phyloP scores from a whole-genome alignment of 2,113 vertebrate species.

The Lamprologus tigripictilis region DNA sequence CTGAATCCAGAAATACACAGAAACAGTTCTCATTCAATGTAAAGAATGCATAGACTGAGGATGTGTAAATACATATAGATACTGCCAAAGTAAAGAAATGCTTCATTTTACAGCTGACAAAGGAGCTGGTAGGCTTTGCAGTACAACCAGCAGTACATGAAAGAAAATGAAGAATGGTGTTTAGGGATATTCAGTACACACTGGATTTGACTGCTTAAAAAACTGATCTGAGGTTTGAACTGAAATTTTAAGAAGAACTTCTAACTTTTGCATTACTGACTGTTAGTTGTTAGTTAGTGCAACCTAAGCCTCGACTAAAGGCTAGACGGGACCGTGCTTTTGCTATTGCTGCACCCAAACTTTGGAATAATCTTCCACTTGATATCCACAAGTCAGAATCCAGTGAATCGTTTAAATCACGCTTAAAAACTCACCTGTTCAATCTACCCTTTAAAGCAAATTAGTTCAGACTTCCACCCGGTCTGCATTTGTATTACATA shows the following conservation, averaged over 20 bases:
- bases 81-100: background rate
- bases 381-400: background rate
- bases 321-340: fast-evolving
- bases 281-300: background rate
- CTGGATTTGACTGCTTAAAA: background rate
- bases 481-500: background rate
- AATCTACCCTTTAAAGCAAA: background rate
- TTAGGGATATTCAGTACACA: background rate
- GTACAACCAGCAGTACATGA: background rate
- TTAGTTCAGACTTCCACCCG: background rate
- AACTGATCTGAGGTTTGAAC: background rate
- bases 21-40: background rate
- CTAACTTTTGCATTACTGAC: background rate
- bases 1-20: background rate
- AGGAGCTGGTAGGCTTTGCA: background rate
- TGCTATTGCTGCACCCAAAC: background rate
- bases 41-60: background rate
- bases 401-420: background rate
- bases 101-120: background rate
- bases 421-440: background rate
- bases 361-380: background rate
- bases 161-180: background rate
- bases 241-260: background rate
- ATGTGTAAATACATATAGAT: background rate
- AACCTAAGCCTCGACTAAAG: fast-evolving